These are phyloP conservation scores for Notocelia uddmanniana DNA, from an alignment of 2,888 invertebrate genomes.

Conservation along the genomic window DNA sequence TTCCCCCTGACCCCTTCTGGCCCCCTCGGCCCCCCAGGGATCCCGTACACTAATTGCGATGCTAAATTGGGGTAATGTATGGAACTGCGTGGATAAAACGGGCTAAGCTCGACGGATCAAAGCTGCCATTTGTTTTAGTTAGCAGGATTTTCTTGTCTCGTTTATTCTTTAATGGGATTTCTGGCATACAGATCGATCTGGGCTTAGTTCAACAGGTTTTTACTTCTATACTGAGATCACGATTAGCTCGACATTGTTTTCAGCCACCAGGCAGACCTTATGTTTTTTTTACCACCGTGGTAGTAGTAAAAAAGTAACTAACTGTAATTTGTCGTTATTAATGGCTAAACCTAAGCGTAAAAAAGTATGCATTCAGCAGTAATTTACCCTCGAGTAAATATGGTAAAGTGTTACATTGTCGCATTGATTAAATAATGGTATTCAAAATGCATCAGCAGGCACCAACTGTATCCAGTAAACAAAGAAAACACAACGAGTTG, in stretches of 20 bases:
- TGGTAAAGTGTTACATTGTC: background rate
- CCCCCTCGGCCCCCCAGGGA: conserved; percentile 57
- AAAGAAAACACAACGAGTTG: conserved; percentile 17
- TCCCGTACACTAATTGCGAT: conserved; percentile 79
- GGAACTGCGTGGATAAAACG: conserved; percentile 76
- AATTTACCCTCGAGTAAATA: no score
- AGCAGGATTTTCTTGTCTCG: conserved; percentile 67
- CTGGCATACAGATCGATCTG: conserved; percentile 23
- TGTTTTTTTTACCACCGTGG: no score
- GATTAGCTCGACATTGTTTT: background rate
- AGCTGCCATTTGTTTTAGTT: conserved; percentile 80
- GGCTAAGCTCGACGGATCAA: conserved; percentile 66
- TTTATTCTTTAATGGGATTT: conserved; percentile 51
- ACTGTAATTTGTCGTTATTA: background rate
- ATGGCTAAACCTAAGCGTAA: background rate
- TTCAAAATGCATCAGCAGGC: background rate
- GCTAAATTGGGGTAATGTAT: conserved; percentile 83
- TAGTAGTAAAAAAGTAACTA: no score
- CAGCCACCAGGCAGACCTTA: no score
- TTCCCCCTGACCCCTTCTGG: conserved; percentile 53
- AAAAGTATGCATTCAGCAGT: background rate
- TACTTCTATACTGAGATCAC: background rate
- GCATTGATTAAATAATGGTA: background rate
- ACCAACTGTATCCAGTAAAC: conserved; percentile 6
- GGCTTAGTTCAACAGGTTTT: conserved; percentile 16